A percentile compares a stretch with the other conserved stretches of the same genome.
These are phyloP conservation scores for Tyto alba DNA, from an alignment of 2,113 vertebrate species.

Conservation along the genomic window DNA sequence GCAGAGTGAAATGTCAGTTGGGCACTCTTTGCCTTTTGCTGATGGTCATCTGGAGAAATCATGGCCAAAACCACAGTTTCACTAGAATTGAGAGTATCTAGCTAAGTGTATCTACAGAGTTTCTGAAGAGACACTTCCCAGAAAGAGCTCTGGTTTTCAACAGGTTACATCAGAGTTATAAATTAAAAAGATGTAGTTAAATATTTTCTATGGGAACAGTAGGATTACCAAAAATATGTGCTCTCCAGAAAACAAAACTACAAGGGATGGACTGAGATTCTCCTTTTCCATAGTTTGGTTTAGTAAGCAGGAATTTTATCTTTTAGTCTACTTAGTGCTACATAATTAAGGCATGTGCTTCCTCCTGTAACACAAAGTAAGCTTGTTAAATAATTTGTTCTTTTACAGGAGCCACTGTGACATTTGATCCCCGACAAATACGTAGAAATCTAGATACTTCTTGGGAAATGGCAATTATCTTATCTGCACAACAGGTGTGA, in stretches of 20 bases:
- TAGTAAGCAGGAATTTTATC: not conserved
- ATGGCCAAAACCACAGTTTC: not conserved
- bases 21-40: not conserved
- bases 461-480: not conserved
- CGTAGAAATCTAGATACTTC: not conserved
- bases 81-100: not conserved
- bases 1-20: not conserved
- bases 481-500: not conserved
- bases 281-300: not conserved
- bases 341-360: not conserved
- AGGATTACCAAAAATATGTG: not conserved
- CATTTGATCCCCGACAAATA: not conserved
- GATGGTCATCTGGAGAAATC: not conserved
- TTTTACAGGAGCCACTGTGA: not conserved
- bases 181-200: constrained; percentile 10
- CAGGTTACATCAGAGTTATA: constrained; percentile 64
- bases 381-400: not conserved
- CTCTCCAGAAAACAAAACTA: not conserved
- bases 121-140: not conserved
- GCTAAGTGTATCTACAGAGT: not conserved
- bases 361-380: not conserved
- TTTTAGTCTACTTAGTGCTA: not conserved
- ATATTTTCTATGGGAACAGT: not conserved
- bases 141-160: not conserved
- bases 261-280: not conserved